These are phyloP conservation scores for Andrena flavipes DNA, from an alignment of 2,888 invertebrate genomes.

Conservation along the genomic window DNA sequence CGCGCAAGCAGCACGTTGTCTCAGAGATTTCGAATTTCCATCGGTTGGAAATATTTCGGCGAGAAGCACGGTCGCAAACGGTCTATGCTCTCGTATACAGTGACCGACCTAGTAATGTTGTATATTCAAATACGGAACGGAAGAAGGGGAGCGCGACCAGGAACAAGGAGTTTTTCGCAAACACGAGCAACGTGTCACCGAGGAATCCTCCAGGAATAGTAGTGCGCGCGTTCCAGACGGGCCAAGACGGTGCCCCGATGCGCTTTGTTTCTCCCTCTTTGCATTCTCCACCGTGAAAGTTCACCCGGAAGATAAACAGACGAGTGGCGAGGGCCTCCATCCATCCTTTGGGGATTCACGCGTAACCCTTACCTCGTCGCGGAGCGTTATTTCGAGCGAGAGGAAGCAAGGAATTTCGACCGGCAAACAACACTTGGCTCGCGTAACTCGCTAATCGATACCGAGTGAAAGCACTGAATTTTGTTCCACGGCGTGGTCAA, in stretches of 20 bases:
- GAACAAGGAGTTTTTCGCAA: constrained; percentile 49
- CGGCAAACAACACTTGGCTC: background rate
- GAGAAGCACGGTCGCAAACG: too few species aligned
- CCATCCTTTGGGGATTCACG: constrained; percentile 2
- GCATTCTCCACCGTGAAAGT: constrained; percentile 46
- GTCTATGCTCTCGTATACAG: background rate
- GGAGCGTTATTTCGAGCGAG: background rate
- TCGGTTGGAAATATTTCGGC: too few species aligned
- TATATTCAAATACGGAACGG: background rate
- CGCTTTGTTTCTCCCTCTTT: constrained; percentile 40
- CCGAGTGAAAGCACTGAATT: constrained; percentile 36
- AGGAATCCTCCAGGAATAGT: constrained; percentile 69
- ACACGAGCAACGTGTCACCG: constrained; percentile 23
- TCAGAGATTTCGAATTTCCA: too few species aligned
- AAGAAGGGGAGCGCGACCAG: constrained; percentile 5
- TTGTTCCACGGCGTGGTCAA: background rate
- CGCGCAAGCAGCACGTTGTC: too few species aligned
- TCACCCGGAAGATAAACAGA: constrained; percentile 60
- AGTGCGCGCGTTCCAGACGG: constrained; percentile 54
- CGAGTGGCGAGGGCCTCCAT: background rate
- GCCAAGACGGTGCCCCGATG: constrained; percentile 40
- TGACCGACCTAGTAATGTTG: background rate
- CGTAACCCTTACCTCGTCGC: background rate
- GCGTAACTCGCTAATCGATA: constrained; percentile 23
- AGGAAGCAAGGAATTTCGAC: background rate